Evolutionary conservation across 2,113 vertebrate species (phyloP), one percentile per base, ranked within the genome.

Genomic region (Cervus canadensis): DNA sequence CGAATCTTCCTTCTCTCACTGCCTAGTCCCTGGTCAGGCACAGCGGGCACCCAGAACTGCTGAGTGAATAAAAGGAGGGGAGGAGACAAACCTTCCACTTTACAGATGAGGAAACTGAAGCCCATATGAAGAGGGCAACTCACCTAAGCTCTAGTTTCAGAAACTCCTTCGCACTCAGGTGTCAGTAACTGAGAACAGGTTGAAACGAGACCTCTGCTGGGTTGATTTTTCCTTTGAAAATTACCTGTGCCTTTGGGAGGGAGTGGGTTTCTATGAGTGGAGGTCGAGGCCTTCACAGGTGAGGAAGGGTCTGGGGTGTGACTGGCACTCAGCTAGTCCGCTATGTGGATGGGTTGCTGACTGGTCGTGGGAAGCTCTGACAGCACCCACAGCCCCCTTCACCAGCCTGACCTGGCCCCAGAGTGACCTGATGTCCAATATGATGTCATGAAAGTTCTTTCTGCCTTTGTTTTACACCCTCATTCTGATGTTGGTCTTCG

Each of bases 21-120:
- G 26, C 21, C 43, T 0, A 3, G 57, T n/a, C 16, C 54, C 45
- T 6, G 52, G 10, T 7, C 48, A 2, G 56, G 56, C 62, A 6
- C 8, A 11, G 76, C 0, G 5, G n/a, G 26, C 17, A 28, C 36
- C 78, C 13, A 3, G 57, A 10, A 23, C 2, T 5, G 14, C 0
- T 36, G 36, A 52, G 3, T 14, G 79, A 57, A 3, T 14, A 1
- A 36, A 57, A 26, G 15, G 19, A 14, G 3, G 36, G n/a, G 21
- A 10, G 50, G 59, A 82, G 9, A 6, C 54, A 36, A 52, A 1
- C 6, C 0, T 0, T 33, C 56, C 40, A 28, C 21, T 28, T 17
- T 17, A 0, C 12, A 54, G 57, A 48, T 6, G 12, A 11, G n/a
- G n/a, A 62, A 19, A 36, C 12, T 4, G 21, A 62, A n/a, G 79